Evolutionary conservation across 2,888 invertebrate species (phyloP).

Genomic region (Cryptophagus acutangulus): DNA sequence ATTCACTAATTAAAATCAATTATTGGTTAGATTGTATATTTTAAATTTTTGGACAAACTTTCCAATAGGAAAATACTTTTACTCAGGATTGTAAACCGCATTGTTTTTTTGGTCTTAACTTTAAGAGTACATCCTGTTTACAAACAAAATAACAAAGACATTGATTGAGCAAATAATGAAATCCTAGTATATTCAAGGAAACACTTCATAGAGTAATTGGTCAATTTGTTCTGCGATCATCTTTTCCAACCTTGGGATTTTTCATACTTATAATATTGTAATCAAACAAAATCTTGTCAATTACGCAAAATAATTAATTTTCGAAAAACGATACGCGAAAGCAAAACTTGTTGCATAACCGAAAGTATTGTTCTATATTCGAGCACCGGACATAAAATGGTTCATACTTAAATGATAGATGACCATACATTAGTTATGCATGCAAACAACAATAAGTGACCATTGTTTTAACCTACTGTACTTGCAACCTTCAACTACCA

Average conservation of each 20-base stretch:
- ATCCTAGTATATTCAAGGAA: conserved; percentile 25
- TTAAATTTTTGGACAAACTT: no score
- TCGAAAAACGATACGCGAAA: no score
- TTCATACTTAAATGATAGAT: conserved; percentile 17
- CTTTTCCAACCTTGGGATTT: conserved; percentile 8
- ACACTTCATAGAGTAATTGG: conserved; percentile 26
- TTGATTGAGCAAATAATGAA: not conserved
- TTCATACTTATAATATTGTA: no score
- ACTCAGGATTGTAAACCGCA: no score
- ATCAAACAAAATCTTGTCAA: no score
- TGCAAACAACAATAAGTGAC: conserved; percentile 33
- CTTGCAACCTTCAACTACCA: conserved; percentile 27
- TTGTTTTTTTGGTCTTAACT: no score
- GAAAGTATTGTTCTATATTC: not conserved
- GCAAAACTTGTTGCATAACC: not conserved
- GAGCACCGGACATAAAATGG: conserved; percentile 7
- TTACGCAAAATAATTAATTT: no score
- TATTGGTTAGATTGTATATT: no score
- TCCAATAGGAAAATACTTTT: no score
- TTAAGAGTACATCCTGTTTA: conserved; percentile 18
- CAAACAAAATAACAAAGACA: conserved; percentile 11
- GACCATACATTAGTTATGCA: conserved; percentile 33
- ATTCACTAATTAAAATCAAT: no score
- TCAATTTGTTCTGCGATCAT: conserved; percentile 28
- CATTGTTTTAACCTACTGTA: conserved; percentile 29